Evolutionary conservation across 2,888 invertebrate genomes (phyloP), one percentile per base, ranked within the genome.

Genomic region (Scaptomyza cyrtandrae): DNA sequence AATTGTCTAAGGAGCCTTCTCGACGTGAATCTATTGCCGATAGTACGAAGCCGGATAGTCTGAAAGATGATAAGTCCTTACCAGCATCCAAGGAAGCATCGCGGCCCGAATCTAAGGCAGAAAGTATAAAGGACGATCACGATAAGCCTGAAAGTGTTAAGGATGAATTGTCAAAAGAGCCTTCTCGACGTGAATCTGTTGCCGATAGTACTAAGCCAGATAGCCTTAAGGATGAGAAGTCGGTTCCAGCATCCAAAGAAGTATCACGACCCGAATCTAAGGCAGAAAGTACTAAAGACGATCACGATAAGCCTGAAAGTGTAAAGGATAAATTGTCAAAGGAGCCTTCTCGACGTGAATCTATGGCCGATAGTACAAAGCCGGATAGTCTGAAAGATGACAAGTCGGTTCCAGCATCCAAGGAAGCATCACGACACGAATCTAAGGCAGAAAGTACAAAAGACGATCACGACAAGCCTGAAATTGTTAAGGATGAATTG

Each of bases 241-340:
- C 73, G 2, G 1, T 19, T 6, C 13, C 29, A 16, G 27, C 13
- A 4, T 57, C 57, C 1, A 72, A 74, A 19, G 77, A 69, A 48
- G 9, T 59, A 3, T 83, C 80, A 0, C 46, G 77, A 6, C 56
- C 62, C 29, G 48, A 58, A 16, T 80, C 80, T 6, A 67, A 45
- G 6, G 74, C 55, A 19, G 77, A 48, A 13, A 35, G 35, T 13
- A 13, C 5, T 4, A 13, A 35, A 35, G 35, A 35, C 13, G 35
- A 35, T 11, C 35, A 35, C 35, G 35, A 35, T 0, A 35, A 35
- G 35, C 35, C 35, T 11, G 35, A 35, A 33, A 48, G 31, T 48
- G 11, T 33, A 2, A 11, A 31, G 6, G 14, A 31, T 6, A 14
- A 48, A 14, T 10, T 14, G 31, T 14, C 41, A 1, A 10, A 10